Percentiles rank a stretch among this genome's conserved stretches.
phyloP scores from a whole-genome alignment of 2,113 vertebrate genomes.

The Procavia capensis region DNA sequence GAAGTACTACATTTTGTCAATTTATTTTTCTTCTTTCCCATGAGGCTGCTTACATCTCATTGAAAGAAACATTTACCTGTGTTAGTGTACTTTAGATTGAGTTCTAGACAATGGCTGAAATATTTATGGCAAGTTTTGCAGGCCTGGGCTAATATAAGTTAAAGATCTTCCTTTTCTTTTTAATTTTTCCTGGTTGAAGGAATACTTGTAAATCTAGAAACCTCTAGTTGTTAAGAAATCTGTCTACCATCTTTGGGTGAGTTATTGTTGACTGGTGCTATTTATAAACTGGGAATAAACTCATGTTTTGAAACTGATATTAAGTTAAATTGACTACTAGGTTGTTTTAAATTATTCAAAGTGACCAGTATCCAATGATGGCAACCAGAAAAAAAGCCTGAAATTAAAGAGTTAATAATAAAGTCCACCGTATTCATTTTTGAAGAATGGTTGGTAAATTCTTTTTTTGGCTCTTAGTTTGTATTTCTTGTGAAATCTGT shows the following conservation, averaged over 20 bases:
- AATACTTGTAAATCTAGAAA: slow-evolving; percentile 42
- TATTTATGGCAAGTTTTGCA: slow-evolving; percentile 2
- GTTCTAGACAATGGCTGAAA: neutral
- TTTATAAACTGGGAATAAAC: neutral
- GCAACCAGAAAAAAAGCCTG: neutral
- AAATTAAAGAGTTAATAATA: neutral
- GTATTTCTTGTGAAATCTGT: slow-evolving; percentile 10
- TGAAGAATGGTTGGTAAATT: neutral
- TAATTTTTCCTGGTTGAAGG: neutral
- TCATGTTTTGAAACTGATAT: slow-evolving; percentile 18
- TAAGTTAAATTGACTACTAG: neutral
- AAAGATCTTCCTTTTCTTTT: slow-evolving; percentile 12
- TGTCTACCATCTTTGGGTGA: neutral
- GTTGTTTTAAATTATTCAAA: neutral
- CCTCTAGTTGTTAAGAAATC: neutral
- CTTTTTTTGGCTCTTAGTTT: neutral
- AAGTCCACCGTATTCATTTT: neutral
- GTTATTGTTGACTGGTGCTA: neutral
- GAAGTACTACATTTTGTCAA: neutral
- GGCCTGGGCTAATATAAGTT: neutral
- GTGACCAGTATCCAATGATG: neutral
- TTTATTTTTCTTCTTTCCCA: neutral
- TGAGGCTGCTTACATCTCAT: neutral
- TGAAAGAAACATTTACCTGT: slow-evolving; percentile 37
- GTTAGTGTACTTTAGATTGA: neutral